Base-by-base conservation (phyloP, 37 sponge, comb jelly and placozoan genomes). In the Tethya wilhelma region DNA sequence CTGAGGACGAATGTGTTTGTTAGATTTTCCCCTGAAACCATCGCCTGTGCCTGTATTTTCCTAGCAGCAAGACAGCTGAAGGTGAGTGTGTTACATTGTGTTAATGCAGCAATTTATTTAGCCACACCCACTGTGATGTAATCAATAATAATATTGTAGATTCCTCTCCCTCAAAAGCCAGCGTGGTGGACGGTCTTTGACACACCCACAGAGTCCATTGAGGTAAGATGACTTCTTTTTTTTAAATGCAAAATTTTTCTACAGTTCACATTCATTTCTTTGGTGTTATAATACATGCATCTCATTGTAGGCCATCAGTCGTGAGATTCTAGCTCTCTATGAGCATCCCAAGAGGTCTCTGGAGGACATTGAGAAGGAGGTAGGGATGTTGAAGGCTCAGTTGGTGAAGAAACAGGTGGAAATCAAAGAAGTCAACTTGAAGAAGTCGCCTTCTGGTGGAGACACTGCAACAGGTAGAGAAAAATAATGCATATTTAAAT, bases 1-100 rank as follows among this genome's bases (percentile, higher is more conserved):
- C 70, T 98, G 19, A 67, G 90, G 67, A 91, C 96, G 12, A 93
- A 93, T 57, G 89, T 98, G 44, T 95, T 98, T 80, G 83, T 98
- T 34, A 66, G 93, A 17, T 98, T 86, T 64, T 41, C 90, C 1
- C 91, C 94, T 1, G 94, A 95, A 62, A 87, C 91, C 9, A 93
- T 98, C 37, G 98, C 96, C 11, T 95, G 96, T 87, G 93, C 96
- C 2, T 98, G 96, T 71, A 95, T 98, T 29, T 95, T 79, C 89
- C 84, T 98, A 4, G 85, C 94, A 37, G 96, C 96, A 19, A 45
- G 96, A 44, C 70, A 81, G 53, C 67, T 96, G 43, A 66, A 88
- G 94, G 96, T 96, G 28, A 71, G 69, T 4, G 12, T 14, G n/a
- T 69, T 2, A 44, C 23, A 56, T 34, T 29, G 0, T 20, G 17